Evolutionary conservation across 30 jellyfish, hydroid and myxozoan species (phyloP).

Genomic region (Aurelia sp.): DNA sequence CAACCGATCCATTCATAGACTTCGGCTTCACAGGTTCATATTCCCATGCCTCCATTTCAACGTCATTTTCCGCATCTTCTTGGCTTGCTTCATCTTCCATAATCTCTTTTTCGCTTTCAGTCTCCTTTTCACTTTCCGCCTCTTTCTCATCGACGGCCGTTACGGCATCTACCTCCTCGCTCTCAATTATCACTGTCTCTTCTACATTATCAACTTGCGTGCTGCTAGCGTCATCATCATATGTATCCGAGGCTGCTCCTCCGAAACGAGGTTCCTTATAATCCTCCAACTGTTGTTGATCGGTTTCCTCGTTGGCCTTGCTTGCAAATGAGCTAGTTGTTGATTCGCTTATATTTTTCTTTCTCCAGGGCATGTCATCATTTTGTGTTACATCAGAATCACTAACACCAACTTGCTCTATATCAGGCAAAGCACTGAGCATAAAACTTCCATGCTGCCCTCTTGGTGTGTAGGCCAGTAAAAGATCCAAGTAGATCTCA

Average conservation of each 20-base stretch:
- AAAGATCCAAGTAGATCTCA: constrained; percentile 32
- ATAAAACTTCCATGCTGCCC: background rate
- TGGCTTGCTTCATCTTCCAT: background rate
- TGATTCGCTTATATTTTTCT: background rate
- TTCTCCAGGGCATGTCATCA: background rate
- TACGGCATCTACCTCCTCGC: constrained; percentile 1
- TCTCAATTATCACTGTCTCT: constrained; percentile 16
- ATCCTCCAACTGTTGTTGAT: background rate
- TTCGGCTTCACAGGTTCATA: background rate
- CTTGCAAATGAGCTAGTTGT: background rate
- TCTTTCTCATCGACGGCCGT: no score
- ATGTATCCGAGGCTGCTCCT: background rate
- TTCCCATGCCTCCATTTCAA: background rate
- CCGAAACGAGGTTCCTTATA: background rate
- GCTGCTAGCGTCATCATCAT: background rate
- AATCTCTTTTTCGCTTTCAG: background rate
- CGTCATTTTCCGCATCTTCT: background rate
- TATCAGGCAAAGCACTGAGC: background rate
- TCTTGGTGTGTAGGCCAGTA: constrained; percentile 32
- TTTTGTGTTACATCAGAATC: background rate
- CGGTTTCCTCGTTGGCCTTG: background rate
- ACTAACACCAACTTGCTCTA: background rate
- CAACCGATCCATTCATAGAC: background rate
- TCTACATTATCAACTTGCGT: background rate
- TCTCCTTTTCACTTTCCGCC: background rate